Conservation (phyloP, 2,797 vertebrate species). For the Simalia tracyae region DNA sequence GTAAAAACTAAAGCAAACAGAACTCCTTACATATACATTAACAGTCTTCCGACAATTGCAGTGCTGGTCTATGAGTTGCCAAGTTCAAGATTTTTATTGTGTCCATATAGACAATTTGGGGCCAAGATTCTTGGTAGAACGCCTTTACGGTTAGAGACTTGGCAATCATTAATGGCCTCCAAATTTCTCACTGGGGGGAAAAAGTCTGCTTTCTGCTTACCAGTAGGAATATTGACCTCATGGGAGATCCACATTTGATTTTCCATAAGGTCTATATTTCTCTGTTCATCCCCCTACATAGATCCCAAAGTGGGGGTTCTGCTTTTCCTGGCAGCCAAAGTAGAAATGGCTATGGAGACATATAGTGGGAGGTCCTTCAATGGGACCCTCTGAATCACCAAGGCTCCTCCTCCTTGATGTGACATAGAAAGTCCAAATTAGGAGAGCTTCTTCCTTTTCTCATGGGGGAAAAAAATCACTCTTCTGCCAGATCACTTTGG, state of each 20-base stretch:
- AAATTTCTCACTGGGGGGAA: neutral
- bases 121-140: neutral
- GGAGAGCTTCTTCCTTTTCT: too few species aligned
- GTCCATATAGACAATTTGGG: neutral
- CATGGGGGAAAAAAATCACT: neutral
- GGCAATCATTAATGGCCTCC: neutral
- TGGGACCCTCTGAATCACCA: neutral
- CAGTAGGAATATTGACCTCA: neutral
- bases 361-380: neutral
- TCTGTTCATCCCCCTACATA: neutral
- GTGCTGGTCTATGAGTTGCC: neutral
- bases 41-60: neutral
- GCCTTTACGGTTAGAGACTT: neutral
- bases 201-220: neutral
- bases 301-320: neutral
- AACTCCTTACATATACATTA: neutral
- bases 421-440: neutral
- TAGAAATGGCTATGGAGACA: neutral
- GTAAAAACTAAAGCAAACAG: neutral
- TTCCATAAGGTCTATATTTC: neutral
- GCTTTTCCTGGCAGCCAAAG: neutral
- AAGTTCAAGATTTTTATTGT: neutral
- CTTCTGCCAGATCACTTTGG: neutral
- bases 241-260: neutral
- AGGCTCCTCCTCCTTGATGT: neutral